Evolutionary conservation across 2,888 invertebrate genomes (phyloP), one percentile per base, ranked within the genome.

Genomic region (Lacanobia wlatinum): DNA sequence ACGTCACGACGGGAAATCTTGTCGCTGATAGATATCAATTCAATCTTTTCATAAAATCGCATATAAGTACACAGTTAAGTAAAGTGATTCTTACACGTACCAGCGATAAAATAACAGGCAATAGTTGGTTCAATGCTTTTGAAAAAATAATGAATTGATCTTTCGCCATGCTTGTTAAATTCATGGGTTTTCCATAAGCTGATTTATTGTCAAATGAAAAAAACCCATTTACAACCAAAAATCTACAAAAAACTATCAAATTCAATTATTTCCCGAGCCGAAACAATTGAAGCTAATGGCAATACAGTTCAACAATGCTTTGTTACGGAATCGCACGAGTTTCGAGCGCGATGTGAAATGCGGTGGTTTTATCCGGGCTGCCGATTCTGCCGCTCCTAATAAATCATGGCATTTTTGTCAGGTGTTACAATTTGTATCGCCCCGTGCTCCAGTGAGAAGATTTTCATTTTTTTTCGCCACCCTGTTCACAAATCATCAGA

Each of bases 351-450:
- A 87, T 87, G 83, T 80, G 84, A 88, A 89, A 89, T 87, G 88
- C 84, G 87, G 89, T 82, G 87, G 86, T 89, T 92, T 90, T 90
- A 91, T 90, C 87, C 87, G 84, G 78, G 78, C 87, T 83, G 84
- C 83, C 89, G 90, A 90, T 88, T 89, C 87, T 84, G 74, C 83
- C 83, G 84, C 60, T 82, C 78, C 87, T 89, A 89, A 92, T 93
- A 93, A 93, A 93, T 93, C 93, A 92, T 76, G 72, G 81, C 73
- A 82, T 83, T 88, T 91, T 92, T 92, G 92, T 93, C 93, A 92
- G 90, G 91, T 91, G 90, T 88, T 89, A 90, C 89, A 90, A 91
- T 91, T 91, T 91, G 92, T 92, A 90, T 86, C 80, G 86, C 79
- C 58, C 64, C 70, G 78, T 81, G 78, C 82, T 84, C 88, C 84